phyloP scores from a whole-genome alignment of 2,113 vertebrate species.

The Galbula dea region DNA sequence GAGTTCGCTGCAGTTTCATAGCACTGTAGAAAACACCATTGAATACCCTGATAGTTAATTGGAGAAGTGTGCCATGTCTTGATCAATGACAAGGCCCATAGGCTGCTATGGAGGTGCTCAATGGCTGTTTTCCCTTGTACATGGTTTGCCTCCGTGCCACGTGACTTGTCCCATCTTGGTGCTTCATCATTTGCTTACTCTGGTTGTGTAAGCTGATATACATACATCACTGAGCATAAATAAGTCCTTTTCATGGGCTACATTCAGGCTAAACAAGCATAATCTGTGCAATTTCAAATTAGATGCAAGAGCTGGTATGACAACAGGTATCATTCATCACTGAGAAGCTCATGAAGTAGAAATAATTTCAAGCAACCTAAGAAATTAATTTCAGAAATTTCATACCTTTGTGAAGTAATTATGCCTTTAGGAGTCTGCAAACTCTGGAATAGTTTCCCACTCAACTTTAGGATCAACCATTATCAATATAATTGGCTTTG shows the following conservation, averaged over 20 bases:
- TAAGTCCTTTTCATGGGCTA: background rate
- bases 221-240: background rate
- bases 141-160: background rate
- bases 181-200: background rate
- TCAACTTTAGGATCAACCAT: background rate
- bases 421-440: background rate
- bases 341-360: background rate
- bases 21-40: background rate
- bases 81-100: background rate
- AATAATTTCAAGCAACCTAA: background rate
- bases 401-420: background rate
- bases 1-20: background rate
- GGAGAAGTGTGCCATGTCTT: background rate
- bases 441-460: background rate
- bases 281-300: background rate
- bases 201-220: background rate
- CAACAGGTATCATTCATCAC: background rate
- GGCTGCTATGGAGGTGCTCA: background rate
- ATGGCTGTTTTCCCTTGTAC: background rate
- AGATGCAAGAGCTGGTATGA: background rate
- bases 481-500: background rate
- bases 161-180: background rate
- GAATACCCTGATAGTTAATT: background rate
- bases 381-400: background rate
- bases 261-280: background rate